Conservation (phyloP, 2,888 invertebrate genomes). For the Phaedon cochleariae region DNA sequence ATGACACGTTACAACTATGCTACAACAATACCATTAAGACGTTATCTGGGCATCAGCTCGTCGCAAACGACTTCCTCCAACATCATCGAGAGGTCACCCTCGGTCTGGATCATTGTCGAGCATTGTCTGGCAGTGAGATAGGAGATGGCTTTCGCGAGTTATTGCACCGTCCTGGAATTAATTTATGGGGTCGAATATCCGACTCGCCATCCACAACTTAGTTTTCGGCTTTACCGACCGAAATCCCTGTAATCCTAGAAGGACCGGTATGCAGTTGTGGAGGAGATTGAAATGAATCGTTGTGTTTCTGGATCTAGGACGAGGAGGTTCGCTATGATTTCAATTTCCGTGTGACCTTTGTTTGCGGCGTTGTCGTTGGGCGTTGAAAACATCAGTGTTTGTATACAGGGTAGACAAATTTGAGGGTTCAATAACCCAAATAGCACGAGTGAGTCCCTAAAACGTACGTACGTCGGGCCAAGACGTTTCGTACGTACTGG, state of each 20-base stretch:
- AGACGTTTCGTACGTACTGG: no score
- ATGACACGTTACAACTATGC: no score
- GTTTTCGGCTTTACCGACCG: not conserved
- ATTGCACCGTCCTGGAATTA: constrained; percentile 25
- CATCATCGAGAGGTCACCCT: constrained; percentile 20
- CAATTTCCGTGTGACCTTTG: not conserved
- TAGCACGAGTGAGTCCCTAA: no score
- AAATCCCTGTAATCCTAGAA: not conserved
- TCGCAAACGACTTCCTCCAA: not conserved
- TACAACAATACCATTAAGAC: not conserved
- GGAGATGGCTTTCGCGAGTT: constrained; percentile 29
- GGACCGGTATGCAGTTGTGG: not conserved
- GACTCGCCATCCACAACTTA: not conserved
- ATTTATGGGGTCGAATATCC: constrained; percentile 30
- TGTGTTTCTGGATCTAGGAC: not conserved
- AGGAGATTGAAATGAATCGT: not conserved
- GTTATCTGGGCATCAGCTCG: not conserved
- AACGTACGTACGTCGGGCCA: no score
- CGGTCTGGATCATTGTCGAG: constrained; percentile 12
- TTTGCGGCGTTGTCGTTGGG: no score
- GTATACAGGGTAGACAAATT: no score
- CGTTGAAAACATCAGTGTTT: no score
- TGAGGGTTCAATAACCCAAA: no score
- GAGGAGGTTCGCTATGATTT: not conserved
- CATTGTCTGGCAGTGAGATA: constrained; percentile 27